These are phyloP conservation scores for Thrips palmi DNA, from an alignment of 1,140 invertebrate species.

Conservation along the genomic window DNA sequence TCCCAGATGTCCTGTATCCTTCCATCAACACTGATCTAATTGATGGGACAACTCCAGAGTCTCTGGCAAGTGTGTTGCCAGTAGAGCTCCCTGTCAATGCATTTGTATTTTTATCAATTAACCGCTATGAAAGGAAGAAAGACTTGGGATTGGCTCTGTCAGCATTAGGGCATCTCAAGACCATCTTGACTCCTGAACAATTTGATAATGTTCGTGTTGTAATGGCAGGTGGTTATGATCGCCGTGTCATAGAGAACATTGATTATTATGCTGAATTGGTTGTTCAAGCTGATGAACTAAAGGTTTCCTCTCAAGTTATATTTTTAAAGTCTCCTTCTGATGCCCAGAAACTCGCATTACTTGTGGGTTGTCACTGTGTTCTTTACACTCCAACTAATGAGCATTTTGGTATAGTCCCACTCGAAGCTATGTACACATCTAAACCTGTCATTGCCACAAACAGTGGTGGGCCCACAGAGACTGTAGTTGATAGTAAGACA, in stretches of 20 bases:
- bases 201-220: slow-evolving; percentile 59
- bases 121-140: slow-evolving; percentile 96
- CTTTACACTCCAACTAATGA: slow-evolving; percentile 94
- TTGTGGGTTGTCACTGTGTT: slow-evolving; percentile 55
- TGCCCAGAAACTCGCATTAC: slow-evolving; percentile 57
- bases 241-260: slow-evolving; percentile 72
- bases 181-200: slow-evolving; percentile 28
- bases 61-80: slow-evolving; percentile 26
- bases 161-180: slow-evolving; percentile 48
- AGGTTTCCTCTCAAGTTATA: slow-evolving; percentile 54
- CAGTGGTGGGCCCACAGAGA: slow-evolving; percentile 90
- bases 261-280: slow-evolving; percentile 68
- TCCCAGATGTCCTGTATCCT: slow-evolving; percentile 80
- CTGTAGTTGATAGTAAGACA: slow-evolving; percentile 69
- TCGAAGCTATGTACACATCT: slow-evolving; percentile 92
- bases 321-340: slow-evolving; percentile 80
- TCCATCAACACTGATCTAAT: slow-evolving; percentile 72
- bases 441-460: slow-evolving; percentile 91
- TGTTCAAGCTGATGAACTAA: slow-evolving; percentile 37
- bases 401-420: slow-evolving; percentile 98
- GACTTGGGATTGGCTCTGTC: slow-evolving; percentile 70
- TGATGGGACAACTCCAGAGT: slow-evolving; percentile 33
- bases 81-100: slow-evolving; percentile 26
- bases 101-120: slow-evolving; percentile 78
- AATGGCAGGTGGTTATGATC: slow-evolving; percentile 95